Evolutionary conservation across 2,113 vertebrate species (phyloP).

Genomic region (Stegastes partitus): DNA sequence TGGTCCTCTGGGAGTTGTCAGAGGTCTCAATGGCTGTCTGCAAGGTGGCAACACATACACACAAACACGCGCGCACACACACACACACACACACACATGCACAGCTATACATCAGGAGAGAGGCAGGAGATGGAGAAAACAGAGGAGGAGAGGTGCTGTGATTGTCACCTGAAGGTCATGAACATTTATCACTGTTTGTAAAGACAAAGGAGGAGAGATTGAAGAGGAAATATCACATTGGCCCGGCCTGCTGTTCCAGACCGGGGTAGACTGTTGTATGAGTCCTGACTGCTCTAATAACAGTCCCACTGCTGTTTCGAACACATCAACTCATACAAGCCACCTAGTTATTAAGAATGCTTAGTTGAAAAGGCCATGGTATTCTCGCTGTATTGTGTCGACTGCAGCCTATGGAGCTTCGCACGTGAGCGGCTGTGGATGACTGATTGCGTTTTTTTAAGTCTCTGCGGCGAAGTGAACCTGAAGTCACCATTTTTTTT

Average conservation of each 20-base stretch:
- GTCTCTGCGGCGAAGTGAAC: no score
- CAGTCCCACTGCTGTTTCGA: background rate
- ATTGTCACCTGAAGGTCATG: conserved; percentile 65
- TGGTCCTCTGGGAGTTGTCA: conserved; percentile 84
- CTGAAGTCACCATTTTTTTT: no score
- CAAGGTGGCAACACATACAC: conserved; percentile 59
- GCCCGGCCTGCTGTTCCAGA: conserved; percentile 5
- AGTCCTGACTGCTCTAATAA: conserved; percentile 15
- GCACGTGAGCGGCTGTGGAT: no score
- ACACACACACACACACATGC: conserved; percentile 8
- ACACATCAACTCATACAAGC: background rate
- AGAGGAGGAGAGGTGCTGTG: conserved; percentile 34
- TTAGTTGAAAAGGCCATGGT: background rate
- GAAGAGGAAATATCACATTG: conserved; percentile 17
- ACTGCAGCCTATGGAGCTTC: no score
- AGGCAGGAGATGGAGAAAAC: conserved; percentile 39
- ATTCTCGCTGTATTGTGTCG: no score
- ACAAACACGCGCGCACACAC: conserved; percentile 18
- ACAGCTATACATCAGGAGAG: conserved; percentile 30
- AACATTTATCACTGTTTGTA: conserved; percentile 61
- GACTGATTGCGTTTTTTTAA: no score
- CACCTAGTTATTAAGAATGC: background rate
- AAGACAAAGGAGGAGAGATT: conserved; percentile 29
- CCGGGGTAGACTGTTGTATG: background rate
- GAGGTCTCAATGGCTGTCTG: conserved; percentile 75